Evolutionary conservation across 2,113 vertebrate genomes (phyloP).

Genomic region (Phodopus roborovskii): DNA sequence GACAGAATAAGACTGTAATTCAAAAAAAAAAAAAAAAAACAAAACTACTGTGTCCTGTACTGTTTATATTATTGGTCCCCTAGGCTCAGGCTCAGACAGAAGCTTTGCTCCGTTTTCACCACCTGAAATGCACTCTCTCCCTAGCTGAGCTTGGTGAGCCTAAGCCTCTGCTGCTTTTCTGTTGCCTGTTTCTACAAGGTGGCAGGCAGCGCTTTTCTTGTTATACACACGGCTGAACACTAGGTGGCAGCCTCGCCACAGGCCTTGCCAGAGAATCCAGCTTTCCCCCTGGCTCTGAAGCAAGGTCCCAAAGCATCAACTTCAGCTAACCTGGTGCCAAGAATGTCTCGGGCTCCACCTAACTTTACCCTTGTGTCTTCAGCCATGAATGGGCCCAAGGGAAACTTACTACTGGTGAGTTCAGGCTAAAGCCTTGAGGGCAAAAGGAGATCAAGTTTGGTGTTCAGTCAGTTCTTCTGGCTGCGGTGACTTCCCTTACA

Average conservation of each 20-base stretch:
- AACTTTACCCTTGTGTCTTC: neutral
- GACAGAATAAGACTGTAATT: rapidly evolving
- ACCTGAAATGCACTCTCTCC: neutral
- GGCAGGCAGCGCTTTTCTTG: neutral
- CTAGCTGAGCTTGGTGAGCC: neutral
- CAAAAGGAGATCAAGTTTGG: neutral
- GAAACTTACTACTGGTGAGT: neutral
- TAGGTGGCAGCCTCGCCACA: constrained; percentile 60
- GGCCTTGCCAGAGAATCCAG: neutral
- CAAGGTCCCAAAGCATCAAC: neutral
- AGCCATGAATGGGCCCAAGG: neutral
- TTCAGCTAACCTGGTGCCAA: too few species aligned
- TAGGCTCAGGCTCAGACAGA: rapidly evolving
- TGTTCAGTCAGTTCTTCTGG: neutral
- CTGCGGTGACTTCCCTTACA: neutral
- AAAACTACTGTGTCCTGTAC: neutral
- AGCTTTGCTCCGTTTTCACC: neutral
- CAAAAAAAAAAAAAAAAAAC: neutral
- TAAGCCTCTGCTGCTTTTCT: neutral
- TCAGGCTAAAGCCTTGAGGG: neutral
- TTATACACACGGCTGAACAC: neutral
- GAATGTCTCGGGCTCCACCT: neutral
- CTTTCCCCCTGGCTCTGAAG: neutral
- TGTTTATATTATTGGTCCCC: neutral
- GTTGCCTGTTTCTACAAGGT: neutral